Evolutionary conservation across 2,888 invertebrate genomes (phyloP).

Genomic region (Imbricaverruca yamaguchii): DNA sequence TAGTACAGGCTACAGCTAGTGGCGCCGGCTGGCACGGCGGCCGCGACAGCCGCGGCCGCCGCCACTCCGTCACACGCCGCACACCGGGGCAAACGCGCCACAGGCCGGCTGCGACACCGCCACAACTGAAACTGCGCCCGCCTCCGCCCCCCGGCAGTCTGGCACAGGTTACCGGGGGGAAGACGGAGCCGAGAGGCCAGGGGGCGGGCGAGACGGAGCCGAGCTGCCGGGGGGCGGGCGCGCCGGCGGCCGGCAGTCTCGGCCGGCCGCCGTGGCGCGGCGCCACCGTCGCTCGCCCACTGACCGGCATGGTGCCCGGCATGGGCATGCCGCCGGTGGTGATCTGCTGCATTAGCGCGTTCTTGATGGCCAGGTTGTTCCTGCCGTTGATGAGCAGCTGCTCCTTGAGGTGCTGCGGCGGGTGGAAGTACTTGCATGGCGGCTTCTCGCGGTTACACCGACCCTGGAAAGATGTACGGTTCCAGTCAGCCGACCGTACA

Average conservation of each 20-base stretch:
- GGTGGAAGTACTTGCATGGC: constrained; percentile 99
- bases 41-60: too few species aligned
- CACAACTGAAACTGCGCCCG: too few species aligned
- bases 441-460: constrained; percentile 99
- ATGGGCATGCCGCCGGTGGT: constrained; percentile 2
- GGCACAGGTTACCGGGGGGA: too few species aligned
- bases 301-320: neutral
- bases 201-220: too few species aligned
- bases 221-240: too few species aligned
- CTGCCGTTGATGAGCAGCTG: constrained; percentile 99
- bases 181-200: too few species aligned
- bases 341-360: constrained; percentile 65
- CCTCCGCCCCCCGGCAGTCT: too few species aligned
- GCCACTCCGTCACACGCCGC: too few species aligned
- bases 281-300: neutral
- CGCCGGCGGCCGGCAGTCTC: too few species aligned
- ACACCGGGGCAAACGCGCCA: neutral
- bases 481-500: too few species aligned
- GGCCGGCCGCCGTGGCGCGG: too few species aligned
- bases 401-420: constrained; percentile 99
- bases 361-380: constrained; percentile 98
- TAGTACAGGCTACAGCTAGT: neutral
- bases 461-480: constrained; percentile 57
- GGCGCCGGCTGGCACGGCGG: too few species aligned
- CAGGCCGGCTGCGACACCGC: neutral